Evolutionary conservation across 2,888 invertebrate genomes (phyloP), one percentile per base, ranked within the genome.

Genomic region (Terebella lapidaria): DNA sequence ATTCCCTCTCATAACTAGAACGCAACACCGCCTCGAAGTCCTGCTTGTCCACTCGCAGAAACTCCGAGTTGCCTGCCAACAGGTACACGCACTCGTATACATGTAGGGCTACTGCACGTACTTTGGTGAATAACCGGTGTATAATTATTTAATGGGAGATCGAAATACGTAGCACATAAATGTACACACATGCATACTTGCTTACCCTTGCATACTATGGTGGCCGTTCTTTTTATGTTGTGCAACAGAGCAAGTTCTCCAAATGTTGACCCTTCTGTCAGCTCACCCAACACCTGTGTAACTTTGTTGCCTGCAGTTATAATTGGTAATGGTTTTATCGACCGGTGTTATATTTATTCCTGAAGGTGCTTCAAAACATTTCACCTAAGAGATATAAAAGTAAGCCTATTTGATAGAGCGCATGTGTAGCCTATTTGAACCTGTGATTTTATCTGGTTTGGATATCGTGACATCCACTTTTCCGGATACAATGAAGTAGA

Each of bases 401-500:
- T n/a, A n/a, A n/a, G n/a, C n/a, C n/a, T n/a, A n/a, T n/a, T n/a
- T n/a, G n/a, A n/a, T n/a, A n/a, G n/a, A n/a, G n/a, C n/a, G n/a
- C n/a, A n/a, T n/a, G n/a, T n/a, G n/a, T n/a, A n/a, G n/a, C n/a
- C n/a, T n/a, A n/a, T n/a, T n/a, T n/a, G 42, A 26, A 46, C 68
- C 70, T 67, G 64, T 56, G 35, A 47, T 47, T 42, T 64, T 60
- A 20, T 63, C 72, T 65, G 66, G 54, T 63, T 67, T 57, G 59
- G 58, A 24, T 61, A 59, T 5, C 63, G 66, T 4, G 61, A 72
- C 58, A 62, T 56, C 54, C 62, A 67, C 56, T 65, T 59, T 64
- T 0, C 74, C 74, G 22, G 69, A 67, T 35, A 73, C 65, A 25
- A 74, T 67, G 59, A 73, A 72, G 58, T 74, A 74, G 69, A 72